Conservation (phyloP, 30 jellyfish, hydroid and myxozoan genomes). For the Aurelia sp. region DNA sequence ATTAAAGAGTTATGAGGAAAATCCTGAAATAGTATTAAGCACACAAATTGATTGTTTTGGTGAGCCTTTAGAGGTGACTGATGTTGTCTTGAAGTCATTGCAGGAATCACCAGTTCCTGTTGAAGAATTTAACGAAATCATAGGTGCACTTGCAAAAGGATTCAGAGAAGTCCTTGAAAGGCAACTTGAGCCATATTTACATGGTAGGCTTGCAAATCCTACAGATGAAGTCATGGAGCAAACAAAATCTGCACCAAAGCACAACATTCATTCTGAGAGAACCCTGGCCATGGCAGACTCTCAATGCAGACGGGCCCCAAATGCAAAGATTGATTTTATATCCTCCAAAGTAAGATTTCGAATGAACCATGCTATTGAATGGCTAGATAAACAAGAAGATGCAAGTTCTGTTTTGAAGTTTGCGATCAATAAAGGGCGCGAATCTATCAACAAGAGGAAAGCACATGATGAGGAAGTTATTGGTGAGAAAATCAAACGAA, state of each 20-base stretch:
- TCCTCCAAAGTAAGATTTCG: not conserved
- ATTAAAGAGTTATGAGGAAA: not conserved
- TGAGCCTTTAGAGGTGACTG: not conserved
- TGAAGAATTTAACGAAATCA: not conserved
- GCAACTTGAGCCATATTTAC: constrained; percentile 2
- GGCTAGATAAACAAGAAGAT: not conserved
- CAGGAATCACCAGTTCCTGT: not conserved
- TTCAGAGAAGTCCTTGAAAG: constrained; percentile 8
- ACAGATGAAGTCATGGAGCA: constrained; percentile 11
- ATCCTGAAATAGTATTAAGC: not conserved
- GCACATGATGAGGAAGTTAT: not conserved
- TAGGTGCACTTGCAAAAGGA: not conserved
- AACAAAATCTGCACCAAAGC: constrained; percentile 17
- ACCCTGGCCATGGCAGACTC: constrained; percentile 7
- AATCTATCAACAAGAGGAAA: not conserved
- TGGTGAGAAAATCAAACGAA: too few species aligned
- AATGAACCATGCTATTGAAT: constrained; percentile 7
- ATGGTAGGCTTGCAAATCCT: not conserved
- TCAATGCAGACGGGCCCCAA: not conserved
- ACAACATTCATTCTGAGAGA: constrained; percentile 27
- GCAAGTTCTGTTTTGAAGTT: too few species aligned
- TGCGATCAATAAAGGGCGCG: too few species aligned
- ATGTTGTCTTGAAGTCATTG: not conserved
- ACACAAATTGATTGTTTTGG: not conserved
- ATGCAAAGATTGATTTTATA: constrained; percentile 18